phyloP scores from a whole-genome alignment of 2,113 vertebrate genomes.

The Diphyllodes magnificus region DNA sequence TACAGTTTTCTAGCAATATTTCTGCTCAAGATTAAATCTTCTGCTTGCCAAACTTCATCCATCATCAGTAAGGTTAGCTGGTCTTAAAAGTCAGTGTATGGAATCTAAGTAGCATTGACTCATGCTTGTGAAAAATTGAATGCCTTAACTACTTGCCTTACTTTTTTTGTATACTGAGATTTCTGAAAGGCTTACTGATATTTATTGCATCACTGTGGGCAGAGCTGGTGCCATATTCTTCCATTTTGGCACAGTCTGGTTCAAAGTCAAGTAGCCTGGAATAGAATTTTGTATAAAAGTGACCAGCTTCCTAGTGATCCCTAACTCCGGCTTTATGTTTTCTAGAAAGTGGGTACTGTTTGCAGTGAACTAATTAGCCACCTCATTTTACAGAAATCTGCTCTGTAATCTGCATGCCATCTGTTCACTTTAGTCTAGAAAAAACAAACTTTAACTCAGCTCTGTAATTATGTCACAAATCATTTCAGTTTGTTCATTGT shows the following conservation, averaged over 20 bases:
- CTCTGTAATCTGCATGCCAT: constrained; percentile 6
- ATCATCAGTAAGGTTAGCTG: neutral
- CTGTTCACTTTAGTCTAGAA: neutral
- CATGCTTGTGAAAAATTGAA: neutral
- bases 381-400: constrained; percentile 26
- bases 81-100: neutral
- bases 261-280: neutral
- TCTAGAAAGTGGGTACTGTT: neutral
- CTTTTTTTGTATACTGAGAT: neutral
- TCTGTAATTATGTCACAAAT: neutral
- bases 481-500: neutral
- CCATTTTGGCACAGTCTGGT: neutral
- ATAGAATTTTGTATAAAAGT: neutral
- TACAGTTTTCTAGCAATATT: neutral
- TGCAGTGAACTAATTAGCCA: neutral
- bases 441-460: neutral
- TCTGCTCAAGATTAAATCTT: neutral
- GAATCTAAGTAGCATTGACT: neutral
- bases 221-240: neutral
- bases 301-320: neutral
- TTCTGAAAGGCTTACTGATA: neutral
- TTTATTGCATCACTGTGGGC: neutral
- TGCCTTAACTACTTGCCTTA: neutral
- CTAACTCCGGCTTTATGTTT: neutral
- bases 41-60: neutral